Conservation (phyloP, 1,140 invertebrate species). For the Lamellibrachia luymesi region DNA sequence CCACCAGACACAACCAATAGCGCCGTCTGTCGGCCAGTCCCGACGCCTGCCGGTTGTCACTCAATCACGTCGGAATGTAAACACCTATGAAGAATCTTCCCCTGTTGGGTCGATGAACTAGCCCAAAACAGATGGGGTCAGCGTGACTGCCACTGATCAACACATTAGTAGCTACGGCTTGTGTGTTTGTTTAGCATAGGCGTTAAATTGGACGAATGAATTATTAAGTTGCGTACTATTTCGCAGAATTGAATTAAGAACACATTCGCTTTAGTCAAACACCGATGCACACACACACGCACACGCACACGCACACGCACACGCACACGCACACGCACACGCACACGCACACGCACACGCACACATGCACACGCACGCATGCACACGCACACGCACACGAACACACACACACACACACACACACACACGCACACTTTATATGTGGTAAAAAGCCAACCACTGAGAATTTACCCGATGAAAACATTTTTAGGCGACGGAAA, state of each 20-base stretch:
- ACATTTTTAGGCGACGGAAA: background rate
- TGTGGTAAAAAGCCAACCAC: background rate
- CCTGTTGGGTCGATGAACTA: background rate
- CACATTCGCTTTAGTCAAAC: background rate
- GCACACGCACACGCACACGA: too few species aligned
- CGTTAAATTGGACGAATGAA: background rate
- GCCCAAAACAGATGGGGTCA: background rate
- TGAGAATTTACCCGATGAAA: background rate
- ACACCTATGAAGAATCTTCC: background rate
- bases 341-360: background rate
- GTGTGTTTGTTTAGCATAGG: background rate
- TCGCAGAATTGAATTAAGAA: background rate
- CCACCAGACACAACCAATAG: background rate
- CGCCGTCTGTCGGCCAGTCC: background rate
- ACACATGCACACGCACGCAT: background rate
- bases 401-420: background rate
- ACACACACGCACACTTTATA: background rate
- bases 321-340: background rate
- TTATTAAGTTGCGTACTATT: background rate
- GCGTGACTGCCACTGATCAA: background rate
- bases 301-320: too few species aligned
- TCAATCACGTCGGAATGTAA: background rate
- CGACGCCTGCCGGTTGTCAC: background rate
- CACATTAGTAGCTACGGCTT: background rate
- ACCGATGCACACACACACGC: background rate